A percentile compares a stretch with the other conserved stretches of the same genome.
Evolutionary conservation across 2,113 vertebrate genomes (phyloP).

Genomic region (Ornithorhynchus anatinus): DNA sequence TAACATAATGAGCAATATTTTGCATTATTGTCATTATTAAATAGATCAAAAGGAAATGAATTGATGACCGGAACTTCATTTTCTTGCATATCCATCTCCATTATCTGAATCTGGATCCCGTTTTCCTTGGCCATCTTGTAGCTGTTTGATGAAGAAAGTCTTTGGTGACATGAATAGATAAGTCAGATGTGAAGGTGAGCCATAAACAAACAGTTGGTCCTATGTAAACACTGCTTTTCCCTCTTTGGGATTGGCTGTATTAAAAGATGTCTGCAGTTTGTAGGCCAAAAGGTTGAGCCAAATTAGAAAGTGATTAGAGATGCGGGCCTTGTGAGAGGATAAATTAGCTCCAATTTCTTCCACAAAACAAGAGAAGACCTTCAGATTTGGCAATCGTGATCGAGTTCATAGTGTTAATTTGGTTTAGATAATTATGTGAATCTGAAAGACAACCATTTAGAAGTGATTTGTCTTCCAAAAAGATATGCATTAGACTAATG

Average conservation of each 20-base stretch:
- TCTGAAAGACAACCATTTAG: slow-evolving; percentile 38
- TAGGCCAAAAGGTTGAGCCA: slow-evolving; percentile 40
- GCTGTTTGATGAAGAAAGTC: slow-evolving; percentile 25
- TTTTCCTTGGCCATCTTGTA: neutral
- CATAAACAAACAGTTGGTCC: slow-evolving; percentile 24
- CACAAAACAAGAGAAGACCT: slow-evolving; percentile 42
- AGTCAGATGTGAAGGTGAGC: slow-evolving; percentile 44
- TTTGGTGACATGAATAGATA: slow-evolving; percentile 31
- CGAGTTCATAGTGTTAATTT: slow-evolving; percentile 42
- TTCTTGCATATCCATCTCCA: too few species aligned
- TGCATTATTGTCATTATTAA: too few species aligned
- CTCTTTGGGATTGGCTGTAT: slow-evolving; percentile 36
- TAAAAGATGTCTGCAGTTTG: slow-evolving; percentile 43
- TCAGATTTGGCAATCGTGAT: slow-evolving; percentile 42
- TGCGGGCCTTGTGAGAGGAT: slow-evolving; percentile 31
- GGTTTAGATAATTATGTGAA: slow-evolving; percentile 47
- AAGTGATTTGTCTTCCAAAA: slow-evolving; percentile 38
- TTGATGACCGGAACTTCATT: too few species aligned
- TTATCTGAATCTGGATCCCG: too few species aligned
- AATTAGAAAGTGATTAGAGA: slow-evolving; percentile 28
- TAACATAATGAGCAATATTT: too few species aligned
- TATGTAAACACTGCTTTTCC: slow-evolving; percentile 40
- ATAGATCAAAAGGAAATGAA: too few species aligned
- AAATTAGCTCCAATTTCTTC: slow-evolving; percentile 30
- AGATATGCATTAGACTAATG: slow-evolving; percentile 9